Evolutionary conservation across 2,888 invertebrate species (phyloP).

Genomic region (Miltochrista miniata): DNA sequence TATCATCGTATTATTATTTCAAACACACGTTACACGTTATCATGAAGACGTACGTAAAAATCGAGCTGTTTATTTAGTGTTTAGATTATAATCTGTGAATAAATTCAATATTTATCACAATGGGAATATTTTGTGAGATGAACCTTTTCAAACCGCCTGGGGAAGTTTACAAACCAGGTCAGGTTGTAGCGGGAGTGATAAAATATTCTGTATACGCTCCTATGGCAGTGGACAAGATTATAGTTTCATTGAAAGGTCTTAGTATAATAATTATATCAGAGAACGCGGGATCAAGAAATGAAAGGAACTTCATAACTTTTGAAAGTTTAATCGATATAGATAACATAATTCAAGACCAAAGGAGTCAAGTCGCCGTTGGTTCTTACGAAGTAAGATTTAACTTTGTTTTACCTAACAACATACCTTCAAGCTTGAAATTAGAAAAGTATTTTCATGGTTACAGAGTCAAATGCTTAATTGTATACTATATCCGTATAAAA

Average conservation of each 20-base stretch:
- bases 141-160: slow-evolving; percentile 37
- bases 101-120: slow-evolving; percentile 9
- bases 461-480: slow-evolving; percentile 34
- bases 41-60: too few species aligned
- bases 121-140: slow-evolving; percentile 45
- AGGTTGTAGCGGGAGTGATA: slow-evolving; percentile 34
- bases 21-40: not conserved
- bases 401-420: slow-evolving; percentile 37
- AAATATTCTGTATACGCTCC: slow-evolving; percentile 41
- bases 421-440: slow-evolving; percentile 36
- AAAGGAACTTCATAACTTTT: slow-evolving; percentile 9
- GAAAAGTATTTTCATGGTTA: slow-evolving; percentile 11
- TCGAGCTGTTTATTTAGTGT: too few species aligned
- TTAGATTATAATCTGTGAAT: not conserved
- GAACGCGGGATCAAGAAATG: slow-evolving; percentile 1
- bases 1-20: not conserved
- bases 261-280: slow-evolving; percentile 21
- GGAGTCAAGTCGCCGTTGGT: slow-evolving; percentile 19
- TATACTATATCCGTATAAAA: slow-evolving; percentile 49
- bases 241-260: slow-evolving; percentile 38
- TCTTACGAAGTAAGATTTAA: slow-evolving; percentile 35
- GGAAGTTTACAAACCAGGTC: slow-evolving; percentile 34
- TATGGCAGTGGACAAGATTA: slow-evolving; percentile 30
- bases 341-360: slow-evolving; percentile 19
- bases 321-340: slow-evolving; percentile 36